Base-by-base conservation (phyloP, 2,113 vertebrate species). In the Cephalopterus ornatus region DNA sequence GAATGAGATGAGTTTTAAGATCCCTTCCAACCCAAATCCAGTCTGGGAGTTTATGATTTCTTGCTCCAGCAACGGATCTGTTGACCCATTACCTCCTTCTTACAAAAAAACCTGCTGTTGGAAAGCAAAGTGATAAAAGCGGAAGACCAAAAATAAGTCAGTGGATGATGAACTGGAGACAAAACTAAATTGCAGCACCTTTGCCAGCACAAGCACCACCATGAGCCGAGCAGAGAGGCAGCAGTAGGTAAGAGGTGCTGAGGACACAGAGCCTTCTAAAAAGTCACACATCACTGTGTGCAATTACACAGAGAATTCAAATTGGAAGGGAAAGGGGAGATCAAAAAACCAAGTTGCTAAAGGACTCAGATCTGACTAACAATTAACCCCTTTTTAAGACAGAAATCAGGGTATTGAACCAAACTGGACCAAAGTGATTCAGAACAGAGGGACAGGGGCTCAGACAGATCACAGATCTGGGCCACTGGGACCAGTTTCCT, bases 1-100 rank as follows among this genome's bases (percentile, higher is more conserved):
- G 44, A 8, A 30, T 0, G 4, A 8, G 37, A 46, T 8, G 47
- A 32, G 8, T 4, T 56, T 28, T 11, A 16, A 35, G 12, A 8
- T 42, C 47, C 27, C 8, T 28, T 27, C 56, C 63, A 49, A 27
- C 17, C 26, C 47, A 62, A 47, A 32, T n/a, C 12, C 55, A 35
- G 1, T 24, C 24, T 56, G 49, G 66, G 27, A 49, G 79, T 72
- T 21, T 56, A 9, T 5, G 26, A 63, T 2, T 68, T 33, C 24
- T 12, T 17, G 26, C 41, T 58, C 73, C 30, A 44, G 0, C 19
- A 52, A 33, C 4, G 14, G n/a, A 62, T 21, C 8, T 35, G 12
- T 14, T 50, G 21, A 59, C 55, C 28, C 27, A 5, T 11, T 4
- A 58, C 11, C 26, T 11, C 46, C 10, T 61, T 32, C 27, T 59